phyloP scores from a whole-genome alignment of 2,888 invertebrate genomes.

The Cryptophagus acutangulus region DNA sequence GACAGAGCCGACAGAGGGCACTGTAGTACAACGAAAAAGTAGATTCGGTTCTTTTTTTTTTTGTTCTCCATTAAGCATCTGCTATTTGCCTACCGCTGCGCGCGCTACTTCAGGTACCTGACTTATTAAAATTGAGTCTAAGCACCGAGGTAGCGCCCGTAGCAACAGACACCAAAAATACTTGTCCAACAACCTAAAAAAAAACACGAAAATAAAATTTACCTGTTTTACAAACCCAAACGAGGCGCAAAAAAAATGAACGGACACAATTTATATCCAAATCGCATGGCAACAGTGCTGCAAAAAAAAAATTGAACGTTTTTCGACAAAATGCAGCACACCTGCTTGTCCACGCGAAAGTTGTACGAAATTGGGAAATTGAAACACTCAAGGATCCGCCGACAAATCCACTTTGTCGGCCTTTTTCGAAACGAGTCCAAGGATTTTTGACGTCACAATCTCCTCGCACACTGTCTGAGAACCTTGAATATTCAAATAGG shows the following conservation, averaged over 20 bases:
- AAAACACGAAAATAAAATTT: not conserved
- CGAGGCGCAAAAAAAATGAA: not conserved
- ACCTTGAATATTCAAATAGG: slow-evolving; percentile 32
- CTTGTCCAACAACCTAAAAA: not conserved
- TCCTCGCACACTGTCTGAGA: slow-evolving; percentile 39
- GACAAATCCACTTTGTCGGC: too few species aligned
- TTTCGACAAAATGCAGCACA: slow-evolving; percentile 9
- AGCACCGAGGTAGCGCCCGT: slow-evolving; percentile 89
- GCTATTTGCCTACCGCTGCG: slow-evolving; percentile 62
- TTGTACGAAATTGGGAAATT: slow-evolving; percentile 17
- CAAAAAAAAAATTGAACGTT: slow-evolving; percentile 6
- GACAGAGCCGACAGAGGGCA: slow-evolving; percentile 71
- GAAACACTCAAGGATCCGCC: slow-evolving; percentile 9
- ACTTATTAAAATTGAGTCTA: slow-evolving; percentile 71
- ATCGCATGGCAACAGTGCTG: slow-evolving; percentile 6
- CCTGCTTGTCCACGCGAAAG: slow-evolving; percentile 17
- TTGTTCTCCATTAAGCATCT: not conserved
- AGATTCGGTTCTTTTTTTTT: not conserved
- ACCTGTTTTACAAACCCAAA: slow-evolving; percentile 5
- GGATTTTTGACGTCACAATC: slow-evolving; percentile 43
- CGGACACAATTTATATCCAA: not conserved
- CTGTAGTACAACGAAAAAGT: not conserved
- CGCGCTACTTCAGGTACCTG: slow-evolving; percentile 99
- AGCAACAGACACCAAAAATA: slow-evolving; percentile 49
- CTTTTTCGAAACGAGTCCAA: slow-evolving; percentile 43